Base-by-base conservation (phyloP, 2,113 vertebrate species). In the Gobio gobio region DNA sequence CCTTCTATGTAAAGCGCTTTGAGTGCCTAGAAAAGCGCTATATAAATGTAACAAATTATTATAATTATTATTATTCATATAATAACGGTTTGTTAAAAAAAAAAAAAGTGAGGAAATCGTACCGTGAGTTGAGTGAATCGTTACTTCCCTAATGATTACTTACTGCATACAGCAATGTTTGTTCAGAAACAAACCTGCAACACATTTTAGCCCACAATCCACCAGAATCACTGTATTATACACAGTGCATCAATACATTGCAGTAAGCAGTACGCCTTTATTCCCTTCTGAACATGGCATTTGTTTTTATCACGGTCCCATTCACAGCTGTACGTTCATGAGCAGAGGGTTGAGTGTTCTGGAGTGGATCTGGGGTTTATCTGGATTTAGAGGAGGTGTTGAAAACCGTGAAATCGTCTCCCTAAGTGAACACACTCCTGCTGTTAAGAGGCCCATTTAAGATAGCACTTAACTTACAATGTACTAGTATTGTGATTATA, bases 301-400 rank as follows among this genome's bases (percentile, higher is more conserved):
- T 13, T n/a, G 22, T 24, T 73, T 73, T 73, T 47, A 49, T 5
- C 20, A 14, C 56, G 78, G 56, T 86, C 24, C 12, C 58, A 45
- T 18, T 64, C 10, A 51, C 4, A 33, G 51, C 61, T 33, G 29
- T 18, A 70, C 4, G 26, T 47, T 43, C 10, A 40, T 22, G 33
- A 68, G 33, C 36, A 33, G 4, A 16, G 18, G 7, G 80, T 73
- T n/a, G 22, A 24, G 70, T 63, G 40, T 64, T 61, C 8, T 63
- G 8, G 13, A 79, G n/a, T 12, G 77, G 72, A 61, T 78, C 33
- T 59, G 36, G 22, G 82, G 45, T 59, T 78, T 87, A 87, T 85
- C 86, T 56, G 64, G 36, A 63, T 24, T 63, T 85, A 14, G 85
- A 78, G 22, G 33, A 83, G 74, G 72, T 73, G 86, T 63, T 87